Percentiles rank a stretch among this genome's conserved stretches.
Conservation (phyloP, 2,888 invertebrate genomes). For the Ophion costatus region DNA sequence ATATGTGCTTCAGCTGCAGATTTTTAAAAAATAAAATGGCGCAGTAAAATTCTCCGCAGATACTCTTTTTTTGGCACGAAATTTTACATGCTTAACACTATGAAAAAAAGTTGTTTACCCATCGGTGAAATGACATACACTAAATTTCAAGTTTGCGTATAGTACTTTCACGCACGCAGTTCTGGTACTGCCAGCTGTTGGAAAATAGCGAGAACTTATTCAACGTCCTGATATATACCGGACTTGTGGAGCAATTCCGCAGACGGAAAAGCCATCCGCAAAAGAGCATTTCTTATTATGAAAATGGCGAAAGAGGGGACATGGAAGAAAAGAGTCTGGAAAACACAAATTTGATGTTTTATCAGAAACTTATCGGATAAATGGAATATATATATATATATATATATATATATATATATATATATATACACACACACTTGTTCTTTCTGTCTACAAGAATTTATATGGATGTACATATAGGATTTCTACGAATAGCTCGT, state of each 20-base stretch:
- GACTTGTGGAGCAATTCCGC: neutral
- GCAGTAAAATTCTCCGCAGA: no score
- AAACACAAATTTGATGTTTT: neutral
- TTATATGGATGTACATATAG: neutral
- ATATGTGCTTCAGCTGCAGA: no score
- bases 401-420: neutral
- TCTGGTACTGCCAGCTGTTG: no score
- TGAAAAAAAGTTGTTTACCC: no score
- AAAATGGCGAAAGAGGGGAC: neutral
- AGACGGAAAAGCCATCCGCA: neutral
- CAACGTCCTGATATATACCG: neutral
- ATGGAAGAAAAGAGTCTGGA: constrained; percentile 10
- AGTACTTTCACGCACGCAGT: no score
- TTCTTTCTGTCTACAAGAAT: constrained; percentile 7
- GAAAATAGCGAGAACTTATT: no score
- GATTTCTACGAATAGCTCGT: constrained; percentile 5
- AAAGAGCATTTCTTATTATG: constrained; percentile 10
- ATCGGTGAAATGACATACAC: no score
- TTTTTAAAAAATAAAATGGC: no score
- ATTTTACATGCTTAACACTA: no score
- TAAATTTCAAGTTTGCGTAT: no score
- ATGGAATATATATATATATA: constrained; percentile 11
- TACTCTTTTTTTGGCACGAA: no score
- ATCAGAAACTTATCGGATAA: constrained; percentile 8
- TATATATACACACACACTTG: neutral